Evolutionary conservation across 2,888 invertebrate genomes (phyloP).

Genomic region (Rotaria socialis): DNA sequence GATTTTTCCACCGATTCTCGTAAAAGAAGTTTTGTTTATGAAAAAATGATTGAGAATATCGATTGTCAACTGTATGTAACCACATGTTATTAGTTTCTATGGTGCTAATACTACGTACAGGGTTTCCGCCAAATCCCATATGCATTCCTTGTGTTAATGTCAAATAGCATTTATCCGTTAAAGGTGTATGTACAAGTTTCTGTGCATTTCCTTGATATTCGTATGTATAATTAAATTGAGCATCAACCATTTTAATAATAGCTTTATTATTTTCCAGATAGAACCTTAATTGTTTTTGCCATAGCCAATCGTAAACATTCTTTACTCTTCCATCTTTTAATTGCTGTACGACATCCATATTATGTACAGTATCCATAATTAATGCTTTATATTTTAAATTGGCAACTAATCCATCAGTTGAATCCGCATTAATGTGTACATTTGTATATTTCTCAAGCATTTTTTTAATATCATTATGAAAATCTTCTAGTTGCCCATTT

Average conservation of each 20-base stretch:
- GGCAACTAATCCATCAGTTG: conserved; percentile 63
- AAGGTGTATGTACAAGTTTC: conserved; percentile 86
- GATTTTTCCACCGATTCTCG: too few species aligned
- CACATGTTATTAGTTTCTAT: too few species aligned
- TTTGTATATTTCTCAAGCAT: conserved; percentile 61
- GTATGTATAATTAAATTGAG: conserved; percentile 88
- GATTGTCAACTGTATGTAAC: too few species aligned
- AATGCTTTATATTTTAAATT: conserved; percentile 83
- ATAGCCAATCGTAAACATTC: conserved; percentile 75
- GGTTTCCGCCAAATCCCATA: conserved; percentile 93
- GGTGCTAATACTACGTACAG: conserved; percentile 56
- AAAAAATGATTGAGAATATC: too few species aligned
- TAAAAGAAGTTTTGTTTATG: too few species aligned
- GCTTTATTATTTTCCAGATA: conserved; percentile 62
- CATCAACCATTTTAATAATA: conserved; percentile 80
- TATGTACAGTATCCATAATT: conserved; percentile 86
- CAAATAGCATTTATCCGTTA: conserved; percentile 94
- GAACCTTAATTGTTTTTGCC: conserved; percentile 78
- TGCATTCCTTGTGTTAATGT: conserved; percentile 91
- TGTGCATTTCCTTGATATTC: conserved; percentile 95
- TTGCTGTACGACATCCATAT: conserved; percentile 74
- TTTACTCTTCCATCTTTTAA: conserved; percentile 69
- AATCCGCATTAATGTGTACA: conserved; percentile 51
- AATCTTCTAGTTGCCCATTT: conserved; percentile 62
- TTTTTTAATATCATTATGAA: conserved; percentile 60